Percentiles rank a stretch among this genome's conserved stretches.
These are phyloP conservation scores for Salvelinus alpinus DNA, from an alignment of 2,113 vertebrate genomes.

Conservation along the genomic window DNA sequence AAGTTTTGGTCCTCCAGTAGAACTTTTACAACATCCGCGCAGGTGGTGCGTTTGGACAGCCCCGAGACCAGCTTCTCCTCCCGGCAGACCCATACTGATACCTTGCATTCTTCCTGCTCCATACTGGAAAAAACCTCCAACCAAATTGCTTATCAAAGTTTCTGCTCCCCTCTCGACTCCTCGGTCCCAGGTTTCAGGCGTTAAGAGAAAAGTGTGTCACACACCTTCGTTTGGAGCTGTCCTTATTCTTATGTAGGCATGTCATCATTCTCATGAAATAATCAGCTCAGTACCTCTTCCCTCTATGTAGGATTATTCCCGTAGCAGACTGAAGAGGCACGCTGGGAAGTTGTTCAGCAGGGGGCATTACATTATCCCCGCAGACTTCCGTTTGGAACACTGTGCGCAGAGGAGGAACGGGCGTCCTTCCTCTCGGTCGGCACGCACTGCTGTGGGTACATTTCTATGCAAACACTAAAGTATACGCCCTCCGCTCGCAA, in stretches of 20 bases:
- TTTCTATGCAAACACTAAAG: not conserved
- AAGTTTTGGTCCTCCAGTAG: constrained; percentile 86
- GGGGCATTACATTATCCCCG: not conserved
- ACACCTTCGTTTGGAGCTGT: not conserved
- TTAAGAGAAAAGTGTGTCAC: not conserved
- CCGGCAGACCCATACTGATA: constrained; percentile 94
- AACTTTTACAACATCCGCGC: constrained; percentile 88
- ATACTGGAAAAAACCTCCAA: constrained; percentile 51
- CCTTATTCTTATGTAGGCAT: not conserved
- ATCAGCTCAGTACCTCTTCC: not conserved
- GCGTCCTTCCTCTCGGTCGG: not conserved
- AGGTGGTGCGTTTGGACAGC: constrained; percentile 88
- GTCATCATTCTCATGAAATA: not conserved
- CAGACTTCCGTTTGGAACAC: not conserved
- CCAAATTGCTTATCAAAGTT: not conserved
- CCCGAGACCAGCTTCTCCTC: constrained; percentile 95
- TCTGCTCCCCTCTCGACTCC: not conserved
- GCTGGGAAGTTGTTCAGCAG: not conserved
- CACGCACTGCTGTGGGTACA: not conserved
- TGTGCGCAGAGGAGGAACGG: not conserved
- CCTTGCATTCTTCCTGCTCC: constrained; percentile 84
- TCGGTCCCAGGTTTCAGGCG: not conserved
- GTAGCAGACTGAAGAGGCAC: not conserved
- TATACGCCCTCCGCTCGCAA: not conserved
- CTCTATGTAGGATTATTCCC: not conserved